Base-by-base conservation (phyloP, 1,140 invertebrate genomes). In the Drosophila varians region DNA sequence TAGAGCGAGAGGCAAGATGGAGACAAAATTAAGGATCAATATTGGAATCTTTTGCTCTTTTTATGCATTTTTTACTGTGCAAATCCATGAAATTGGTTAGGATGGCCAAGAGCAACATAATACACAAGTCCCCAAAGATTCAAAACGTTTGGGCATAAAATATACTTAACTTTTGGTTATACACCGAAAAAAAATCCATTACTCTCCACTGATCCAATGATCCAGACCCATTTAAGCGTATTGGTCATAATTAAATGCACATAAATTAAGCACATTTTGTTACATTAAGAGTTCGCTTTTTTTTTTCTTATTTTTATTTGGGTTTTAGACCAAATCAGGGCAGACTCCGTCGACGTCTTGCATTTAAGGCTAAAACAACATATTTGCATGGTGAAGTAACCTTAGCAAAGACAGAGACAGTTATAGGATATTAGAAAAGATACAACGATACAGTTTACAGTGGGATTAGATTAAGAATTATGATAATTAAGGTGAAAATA, bases 381-480 rank as follows among this genome's bases (percentile, higher is more conserved):
- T 84, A 84, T 86, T 84, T 84, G 80, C 76, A 72, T 84, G 76
- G 72, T 84, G 80, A 84, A 79, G 80, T 84, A 84, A 86, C 58
- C 66, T 51, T 38, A 65, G 54, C 23, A 46, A 36, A 77, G 42
- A 14, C 19, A 74, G 53, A 77, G 74, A 58, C 3, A 42, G 54
- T 49, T 51, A 40, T 28, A 54, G 65, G 23, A 19, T 11, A 45
- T 21, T 43, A 23, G 28, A 47, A 21, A 19, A 8, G 38, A 31
- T 14, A 28, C 36, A 28, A 8, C 16, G 14, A 16, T 25, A 25
- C 7, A 21, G 49, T 36, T 28, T 45, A 70, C 26, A 51, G 62
- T 65, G 58, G 18, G 12, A 16, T 16, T 2, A 14, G 26, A 16
- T 6, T 42, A 6, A 1, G 8, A 16, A 19, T 3, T 4, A 1